phyloP scores from a whole-genome alignment of 2,888 invertebrate species.

The Cheilosia vernalis region DNA sequence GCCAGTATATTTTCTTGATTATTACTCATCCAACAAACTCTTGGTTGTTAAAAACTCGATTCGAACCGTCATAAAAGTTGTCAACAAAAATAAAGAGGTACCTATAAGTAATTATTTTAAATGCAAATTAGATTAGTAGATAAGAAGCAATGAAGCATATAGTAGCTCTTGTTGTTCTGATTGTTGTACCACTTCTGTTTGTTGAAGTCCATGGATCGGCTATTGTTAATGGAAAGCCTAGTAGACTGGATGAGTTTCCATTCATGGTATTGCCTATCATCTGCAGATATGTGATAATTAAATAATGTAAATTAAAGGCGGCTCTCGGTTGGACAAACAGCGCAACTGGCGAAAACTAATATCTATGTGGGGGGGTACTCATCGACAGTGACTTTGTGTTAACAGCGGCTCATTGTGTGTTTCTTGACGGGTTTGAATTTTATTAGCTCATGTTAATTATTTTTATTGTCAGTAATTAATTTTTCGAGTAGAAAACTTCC shows the following conservation, averaged over 20 bases:
- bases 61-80: not conserved
- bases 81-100: not conserved
- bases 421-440: slow-evolving; percentile 26
- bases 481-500: slow-evolving; percentile 16
- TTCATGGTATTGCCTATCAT: slow-evolving; percentile 14
- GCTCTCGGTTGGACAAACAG: slow-evolving; percentile 17
- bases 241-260: not conserved
- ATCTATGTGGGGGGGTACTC: slow-evolving; percentile 10
- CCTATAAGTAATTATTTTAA: not conserved
- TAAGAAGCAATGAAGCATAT: not conserved
- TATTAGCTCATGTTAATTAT: not conserved
- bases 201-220: not conserved
- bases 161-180: not conserved
- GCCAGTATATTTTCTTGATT: no score
- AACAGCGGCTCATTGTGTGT: slow-evolving; percentile 24
- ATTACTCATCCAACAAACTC: not conserved
- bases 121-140: slow-evolving; percentile 1
- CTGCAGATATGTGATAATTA: not conserved
- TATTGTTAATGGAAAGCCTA: slow-evolving; percentile 7
- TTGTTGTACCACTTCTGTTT: not conserved
- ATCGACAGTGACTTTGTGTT: slow-evolving; percentile 5
- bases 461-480: not conserved
- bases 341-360: not conserved
- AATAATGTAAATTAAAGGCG: not conserved
- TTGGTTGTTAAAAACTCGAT: not conserved